phyloP scores from a whole-genome alignment of 2,113 vertebrate species.

The Boulengeromyrus knoepffleri region DNA sequence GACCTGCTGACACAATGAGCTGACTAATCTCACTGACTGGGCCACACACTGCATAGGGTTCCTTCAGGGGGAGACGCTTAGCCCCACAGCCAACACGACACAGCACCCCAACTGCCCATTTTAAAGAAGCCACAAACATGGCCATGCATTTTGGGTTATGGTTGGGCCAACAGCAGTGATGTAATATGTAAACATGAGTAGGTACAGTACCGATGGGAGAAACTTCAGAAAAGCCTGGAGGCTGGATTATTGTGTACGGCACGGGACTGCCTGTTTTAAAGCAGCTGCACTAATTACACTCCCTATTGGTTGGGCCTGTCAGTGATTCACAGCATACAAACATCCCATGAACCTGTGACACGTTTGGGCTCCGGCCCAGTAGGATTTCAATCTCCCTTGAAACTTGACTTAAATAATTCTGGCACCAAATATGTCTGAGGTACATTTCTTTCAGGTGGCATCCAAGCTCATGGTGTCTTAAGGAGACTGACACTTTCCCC shows the following conservation, averaged over 20 bases:
- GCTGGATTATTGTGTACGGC: not conserved
- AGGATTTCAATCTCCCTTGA: not conserved
- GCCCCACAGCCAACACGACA: not conserved
- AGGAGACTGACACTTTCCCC: not conserved
- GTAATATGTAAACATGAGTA: not conserved
- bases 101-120: not conserved
- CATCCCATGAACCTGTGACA: not conserved
- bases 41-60: not conserved
- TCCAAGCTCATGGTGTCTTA: not conserved
- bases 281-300: not conserved
- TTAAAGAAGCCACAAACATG: not conserved
- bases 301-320: not conserved
- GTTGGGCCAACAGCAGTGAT: not conserved
- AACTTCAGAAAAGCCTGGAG: not conserved
- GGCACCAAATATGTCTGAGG: not conserved
- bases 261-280: not conserved
- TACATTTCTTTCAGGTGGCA: not conserved
- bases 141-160: not conserved
- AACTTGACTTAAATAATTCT: not conserved
- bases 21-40: not conserved
- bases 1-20: not conserved
- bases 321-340: not conserved
- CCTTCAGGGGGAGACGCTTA: too few relatives aligned
- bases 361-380: not conserved
- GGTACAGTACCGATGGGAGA: not conserved